Base-by-base conservation (phyloP, 2,888 invertebrate species). In the Podabrus alpinus region DNA sequence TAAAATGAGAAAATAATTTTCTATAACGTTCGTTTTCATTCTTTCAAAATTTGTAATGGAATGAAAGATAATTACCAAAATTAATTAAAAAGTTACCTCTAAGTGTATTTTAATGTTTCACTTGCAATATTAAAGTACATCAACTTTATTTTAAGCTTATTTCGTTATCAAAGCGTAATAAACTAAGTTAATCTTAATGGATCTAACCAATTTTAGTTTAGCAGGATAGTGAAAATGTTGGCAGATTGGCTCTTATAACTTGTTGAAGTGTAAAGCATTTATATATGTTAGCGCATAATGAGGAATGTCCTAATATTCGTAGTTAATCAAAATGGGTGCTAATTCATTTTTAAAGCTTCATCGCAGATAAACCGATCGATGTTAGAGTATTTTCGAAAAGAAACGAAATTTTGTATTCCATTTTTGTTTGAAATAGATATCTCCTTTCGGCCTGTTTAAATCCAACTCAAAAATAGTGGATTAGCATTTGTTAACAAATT, bases 51-150 rank as follows among this genome's bases (percentile, higher is more conserved):
- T 45, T 10, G n/a, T 45, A 45, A 45, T 45, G n/a, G 67, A 78
- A 72, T 72, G 72, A 70, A 78, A 74, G 67, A 70, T 72, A 74
- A 78, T 78, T 75, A 73, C 45, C n/a, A 45, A 45, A 45, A 45
- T 45, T 45, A 76, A 78, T 78, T 76, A 76, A 76, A 73, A 69
- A 76, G 73, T 73, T 73, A 76, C 76, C 74, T 78, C 45, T 61
- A 76, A 78, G 78, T 78, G 74, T 74, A 66, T 76, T 78, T 76
- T 76, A 78, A 78, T 78, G 78, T 75, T 72, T 72, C 73, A 75
- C 71, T 75, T 64, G 75, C 73, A 73, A 73, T 73, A 73, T 75
- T 73, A 73, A 75, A 73, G 73, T 73, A 73, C 73, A 71, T 75
- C 73, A 71, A 77, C 72, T 75, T 77, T 77, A 77, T 77, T 77